Evolutionary conservation across 2,888 invertebrate species (phyloP), one percentile per base, ranked within the genome.

Genomic region (Plebejus melissa): DNA sequence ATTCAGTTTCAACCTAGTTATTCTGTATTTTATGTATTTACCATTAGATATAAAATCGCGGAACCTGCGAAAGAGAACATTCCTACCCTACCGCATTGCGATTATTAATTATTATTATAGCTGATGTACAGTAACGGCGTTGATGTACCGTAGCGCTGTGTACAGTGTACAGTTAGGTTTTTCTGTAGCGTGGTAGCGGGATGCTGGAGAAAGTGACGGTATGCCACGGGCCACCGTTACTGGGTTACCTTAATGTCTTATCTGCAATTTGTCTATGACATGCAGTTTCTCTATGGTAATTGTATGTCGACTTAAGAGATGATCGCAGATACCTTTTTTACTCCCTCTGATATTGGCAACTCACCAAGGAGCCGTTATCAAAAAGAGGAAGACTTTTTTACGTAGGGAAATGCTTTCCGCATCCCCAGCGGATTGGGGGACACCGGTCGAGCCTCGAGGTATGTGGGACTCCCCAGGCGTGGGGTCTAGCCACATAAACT

Each of bases 231-330:
- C 70, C 65, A 76, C 75, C 75, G 79, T 79, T 76, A 80, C 79
- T 80, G 71, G 80, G 82, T 82, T 77, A 81, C 81, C 82, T 81
- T 82, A 77, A 82, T 81, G 72, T 46, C 72, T 72, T 28, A 72
- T 76, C 76, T 60, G 22, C 9, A 6, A 54, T 71, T 71, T 22
- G 70, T 71, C 41, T 71, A 41, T 71, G 65, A 65, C 65, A 13
- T 65, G 32, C 28, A 32, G 65, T 65, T 65, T 65, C 32, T 65
- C 65, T 65, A 32, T 65, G 65, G 65, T 65, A 60, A 60, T 60
- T 60, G 60, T 3, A 65, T 65, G 65, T 65, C 32, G 13, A 65
- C 13, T 65, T 13, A 13, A 13, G 32, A 5, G 28, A 9, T 32
- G 32, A 65, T 65, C 13, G 32, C 32, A 65, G 11, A 32, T 5